Conservation (phyloP, 2,888 invertebrate species). For the Dolichopus griseipennis region DNA sequence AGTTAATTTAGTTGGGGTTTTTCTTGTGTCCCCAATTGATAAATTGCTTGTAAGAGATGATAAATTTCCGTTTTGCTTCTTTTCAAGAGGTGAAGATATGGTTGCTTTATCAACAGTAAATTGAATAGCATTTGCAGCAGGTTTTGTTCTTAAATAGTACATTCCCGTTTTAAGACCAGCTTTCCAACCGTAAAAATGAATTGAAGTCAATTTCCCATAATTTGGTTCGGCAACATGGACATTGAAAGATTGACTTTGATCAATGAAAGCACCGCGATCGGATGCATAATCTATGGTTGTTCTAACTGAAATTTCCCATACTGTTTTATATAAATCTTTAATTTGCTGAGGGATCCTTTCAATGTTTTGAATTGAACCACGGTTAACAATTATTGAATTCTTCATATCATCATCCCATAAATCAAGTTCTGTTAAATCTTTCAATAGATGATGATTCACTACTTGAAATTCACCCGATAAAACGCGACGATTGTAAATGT, state of each 20-base stretch:
- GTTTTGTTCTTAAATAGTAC: conserved; percentile 96
- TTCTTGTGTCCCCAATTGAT: conserved; percentile 10
- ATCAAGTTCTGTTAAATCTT: conserved; percentile 81
- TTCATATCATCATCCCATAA: conserved; percentile 96
- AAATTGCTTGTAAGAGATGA: conserved; percentile 16
- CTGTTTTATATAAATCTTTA: conserved; percentile 86
- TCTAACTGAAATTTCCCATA: conserved; percentile 95
- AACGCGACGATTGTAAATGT: conserved; percentile 89
- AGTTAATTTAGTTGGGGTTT: conserved; percentile 31
- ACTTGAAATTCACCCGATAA: conserved; percentile 93
- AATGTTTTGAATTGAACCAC: conserved; percentile 89
- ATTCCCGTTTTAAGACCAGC: conserved; percentile 96
- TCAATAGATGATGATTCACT: conserved; percentile 90
- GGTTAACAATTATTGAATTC: conserved; percentile 79
- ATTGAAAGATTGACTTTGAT: conserved; percentile 97
- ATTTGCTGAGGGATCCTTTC: conserved; percentile 75
- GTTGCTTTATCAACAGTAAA: conserved; percentile 91
- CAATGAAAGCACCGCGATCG: conserved; percentile 95
- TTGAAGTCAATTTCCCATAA: conserved; percentile 88
- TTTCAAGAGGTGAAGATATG: conserved; percentile 34
- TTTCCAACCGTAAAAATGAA: conserved; percentile 98
- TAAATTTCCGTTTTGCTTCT: conserved; percentile 15
- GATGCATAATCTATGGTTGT: conserved; percentile 93
- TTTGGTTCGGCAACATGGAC: conserved; percentile 93
- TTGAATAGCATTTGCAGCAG: conserved; percentile 92